phyloP scores from a whole-genome alignment of 2,888 invertebrate genomes.

The Pristionchus maxplancki region DNA sequence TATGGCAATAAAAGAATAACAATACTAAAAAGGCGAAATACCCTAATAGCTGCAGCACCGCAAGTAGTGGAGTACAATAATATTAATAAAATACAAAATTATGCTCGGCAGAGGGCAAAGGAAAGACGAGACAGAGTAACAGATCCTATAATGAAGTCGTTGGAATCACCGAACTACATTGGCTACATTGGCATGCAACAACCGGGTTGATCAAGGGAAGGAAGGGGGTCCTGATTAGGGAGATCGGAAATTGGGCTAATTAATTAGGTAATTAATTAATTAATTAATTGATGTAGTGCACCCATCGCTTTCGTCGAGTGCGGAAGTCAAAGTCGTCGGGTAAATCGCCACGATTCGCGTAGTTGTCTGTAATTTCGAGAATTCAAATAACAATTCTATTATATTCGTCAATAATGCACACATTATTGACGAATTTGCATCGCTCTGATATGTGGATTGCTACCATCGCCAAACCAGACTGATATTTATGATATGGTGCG shows the following conservation, averaged over 20 bases:
- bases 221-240: constrained; percentile 25
- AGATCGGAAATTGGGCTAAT: constrained; percentile 16
- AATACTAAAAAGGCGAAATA: constrained; percentile 9
- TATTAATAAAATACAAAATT: not conserved
- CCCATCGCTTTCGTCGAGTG: constrained; percentile 53
- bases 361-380: constrained; percentile 61
- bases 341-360: constrained; percentile 73
- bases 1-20: not conserved
- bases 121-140: constrained; percentile 25
- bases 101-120: constrained; percentile 21
- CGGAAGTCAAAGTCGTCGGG: constrained; percentile 72
- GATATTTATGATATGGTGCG: too few relatives aligned
- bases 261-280: not conserved
- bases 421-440: too few relatives aligned
- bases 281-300: constrained; percentile 9
- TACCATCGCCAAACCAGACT: too few relatives aligned
- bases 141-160: not conserved
- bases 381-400: not conserved
- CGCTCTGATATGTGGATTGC: too few relatives aligned
- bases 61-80: not conserved
- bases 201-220: not conserved
- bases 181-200: constrained; percentile 16
- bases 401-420: not conserved
- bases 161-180: not conserved
- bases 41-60: constrained; percentile 30